Evolutionary conservation across 1,140 invertebrate species (phyloP), one percentile per base, ranked within the genome.

Genomic region (Cyphomyrmex costatus): DNA sequence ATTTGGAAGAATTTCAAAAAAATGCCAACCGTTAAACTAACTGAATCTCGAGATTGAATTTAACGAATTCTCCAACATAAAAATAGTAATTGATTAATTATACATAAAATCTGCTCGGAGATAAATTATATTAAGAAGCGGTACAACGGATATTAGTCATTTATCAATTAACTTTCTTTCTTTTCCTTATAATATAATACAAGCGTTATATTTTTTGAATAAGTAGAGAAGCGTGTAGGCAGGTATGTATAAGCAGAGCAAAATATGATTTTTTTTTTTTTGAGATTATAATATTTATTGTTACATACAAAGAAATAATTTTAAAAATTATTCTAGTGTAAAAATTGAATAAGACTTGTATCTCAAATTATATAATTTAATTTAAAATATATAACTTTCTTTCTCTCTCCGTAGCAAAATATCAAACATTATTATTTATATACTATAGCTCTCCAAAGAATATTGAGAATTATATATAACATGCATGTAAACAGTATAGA

Each of bases 1-100:
- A 49, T 16, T 68, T 68, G 65, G 36, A 21, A 46, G 21, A 68
- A 68, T 68, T 68, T 46, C 21, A 66, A 42, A 42, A 42, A 42
- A 10, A 36, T 66, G 36, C 3, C 10, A 27, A 46, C n/a, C 16
- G 27, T 8, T 19, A 66, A 66, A 21, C 21, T 61, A 68, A 68
- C 12, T 21, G n/a, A 36, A 21, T 24, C 36, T 46, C 36, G 21
- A 68, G n/a, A 68, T 46, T 2, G 46, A 46, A 6, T 68, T 68
- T 24, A 68, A 68, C 36, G 21, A 12, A 27, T 24, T 68, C 36
- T 49, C 49, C 21, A 24, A 68, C 5, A 49, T 16, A 49, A 7
- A 66, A 68, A 6, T 68, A 49, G 21, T 21, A 24, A 12, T 2
- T 10, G 49, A 27, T 27, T 66, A 66, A 14, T 24, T 68, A 49